Evolutionary conservation across 1,140 invertebrate species (phyloP).

Genomic region (Watersipora subatra): DNA sequence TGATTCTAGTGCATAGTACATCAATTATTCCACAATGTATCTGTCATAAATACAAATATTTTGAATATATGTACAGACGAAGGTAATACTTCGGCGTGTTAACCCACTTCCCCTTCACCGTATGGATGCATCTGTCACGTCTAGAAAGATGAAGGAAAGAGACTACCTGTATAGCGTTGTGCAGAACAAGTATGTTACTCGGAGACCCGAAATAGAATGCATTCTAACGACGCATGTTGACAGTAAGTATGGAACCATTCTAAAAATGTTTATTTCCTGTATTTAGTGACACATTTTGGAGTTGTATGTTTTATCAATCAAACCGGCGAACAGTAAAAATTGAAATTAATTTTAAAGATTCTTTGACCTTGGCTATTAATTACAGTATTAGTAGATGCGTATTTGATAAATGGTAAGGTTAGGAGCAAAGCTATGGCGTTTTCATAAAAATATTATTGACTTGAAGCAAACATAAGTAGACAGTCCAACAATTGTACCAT

Average conservation of each 20-base stretch:
- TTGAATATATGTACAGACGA: neutral
- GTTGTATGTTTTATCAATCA: neutral
- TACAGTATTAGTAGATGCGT: neutral
- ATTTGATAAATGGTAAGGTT: neutral
- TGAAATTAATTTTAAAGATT: neutral
- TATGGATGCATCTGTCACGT: neutral
- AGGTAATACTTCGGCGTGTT: neutral
- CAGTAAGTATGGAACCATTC: neutral
- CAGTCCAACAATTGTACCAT: too few relatives aligned
- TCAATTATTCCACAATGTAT: neutral
- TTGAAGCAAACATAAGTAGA: too few relatives aligned
- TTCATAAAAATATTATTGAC: too few relatives aligned
- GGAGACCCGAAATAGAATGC: neutral
- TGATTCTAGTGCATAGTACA: neutral
- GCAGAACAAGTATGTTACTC: neutral
- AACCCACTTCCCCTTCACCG: neutral
- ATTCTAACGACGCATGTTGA: neutral
- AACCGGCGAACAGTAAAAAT: neutral
- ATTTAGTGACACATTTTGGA: neutral
- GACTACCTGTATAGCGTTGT: neutral
- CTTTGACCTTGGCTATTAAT: neutral
- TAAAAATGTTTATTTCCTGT: neutral
- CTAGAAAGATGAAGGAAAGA: neutral
- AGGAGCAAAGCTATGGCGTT: too few relatives aligned
- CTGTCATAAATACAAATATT: neutral